Evolutionary conservation across 2,797 vertebrate species (phyloP), one percentile per base, ranked within the genome.

Genomic region (Microtus californicus): DNA sequence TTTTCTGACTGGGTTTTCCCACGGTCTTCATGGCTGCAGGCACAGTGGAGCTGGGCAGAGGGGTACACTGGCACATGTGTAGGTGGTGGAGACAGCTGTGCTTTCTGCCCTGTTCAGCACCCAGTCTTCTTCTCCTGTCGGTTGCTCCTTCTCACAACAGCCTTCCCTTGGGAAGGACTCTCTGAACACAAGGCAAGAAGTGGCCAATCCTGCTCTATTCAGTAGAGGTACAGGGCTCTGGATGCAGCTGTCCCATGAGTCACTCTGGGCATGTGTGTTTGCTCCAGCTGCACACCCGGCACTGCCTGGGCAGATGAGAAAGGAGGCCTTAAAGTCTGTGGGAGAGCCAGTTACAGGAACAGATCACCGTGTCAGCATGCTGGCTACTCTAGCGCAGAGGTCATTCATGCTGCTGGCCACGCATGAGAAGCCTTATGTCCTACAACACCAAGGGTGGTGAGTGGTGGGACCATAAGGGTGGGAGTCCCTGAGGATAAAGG

Each of bases 11-110:
- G 3, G 54, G 56, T 31, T 21, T 56, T 56, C 74, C 34, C 29
- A 9, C n/a, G 0, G 14, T 51, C 40, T 34, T 78, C 71, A 11
- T 12, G 61, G 23, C 40, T 31, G 1, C 54, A 9, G 89, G 6
- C 4, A 6, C 54, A 2, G 9, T 14, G 51, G 63, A 65, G 29
- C 5, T 14, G 45, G 29, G 12, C 61, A 76, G 48, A 40, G 59
- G 0, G 19, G 0, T 1, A 17, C 11, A 0, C 12, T 9, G 65
- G 27, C 65, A 40, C 31, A 1, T 11, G 1, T 2, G 34, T 25
- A 73, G 73, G 73, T 17, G 29, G 3, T 4, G 10, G 82, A 34
- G n/a, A 10, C 4, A 12, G 4, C 25, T 1, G 12, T n/a, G 51
- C 31, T 73, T 82, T 79, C 90, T 73, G 63, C 34, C 40, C 76